Base-by-base conservation (phyloP, 2,797 vertebrate species). In the Bradypus variegatus region DNA sequence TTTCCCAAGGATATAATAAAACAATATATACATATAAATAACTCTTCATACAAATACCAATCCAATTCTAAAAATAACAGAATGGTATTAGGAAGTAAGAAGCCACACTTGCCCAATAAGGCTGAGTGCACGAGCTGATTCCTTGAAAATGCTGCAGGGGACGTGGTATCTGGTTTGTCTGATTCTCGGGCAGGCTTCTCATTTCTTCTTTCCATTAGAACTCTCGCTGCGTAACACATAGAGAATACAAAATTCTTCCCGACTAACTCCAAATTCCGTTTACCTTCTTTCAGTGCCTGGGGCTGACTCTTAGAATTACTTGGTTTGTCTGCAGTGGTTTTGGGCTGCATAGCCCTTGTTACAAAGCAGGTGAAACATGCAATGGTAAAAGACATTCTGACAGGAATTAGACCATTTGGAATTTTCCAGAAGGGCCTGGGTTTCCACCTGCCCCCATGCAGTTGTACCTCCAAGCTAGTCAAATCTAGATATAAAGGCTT, bases 1-100 rank as follows among this genome's bases (percentile, higher is more conserved):
- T 94, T 96, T 97, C 95, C 95, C 94, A 96, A 45, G 86, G 94
- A 96, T 87, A 70, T 88, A 90, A 82, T 94, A 88, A 96, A 96
- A 96, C 81, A 91, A 92, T 45, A 18, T 18, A 27, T 9, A 41
- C 16, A 86, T 41, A 36, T 62, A 58, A 18, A 50, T n/a, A 8
- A 21, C 29, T 70, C 15, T 93, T 78, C 89, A 88, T 81, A 96
- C 36, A 90, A 78, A 95, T 75, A 92, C 91, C 79, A 88, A 94
- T 96, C 94, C 85, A 84, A 65, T 86, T 95, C 86, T 87, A 94
- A 93, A 95, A 96, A 95, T 72, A 95, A 95, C 72, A 96, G 88
- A 94, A 85, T 78, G 80, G 91, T 78, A 78, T 31, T 15, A 88
- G 62, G 83, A 88, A 89, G 83, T 85, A 72, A 93, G 62, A 89